Base-by-base conservation (phyloP, 1,140 invertebrate genomes). In the Euborellia annulipes region DNA sequence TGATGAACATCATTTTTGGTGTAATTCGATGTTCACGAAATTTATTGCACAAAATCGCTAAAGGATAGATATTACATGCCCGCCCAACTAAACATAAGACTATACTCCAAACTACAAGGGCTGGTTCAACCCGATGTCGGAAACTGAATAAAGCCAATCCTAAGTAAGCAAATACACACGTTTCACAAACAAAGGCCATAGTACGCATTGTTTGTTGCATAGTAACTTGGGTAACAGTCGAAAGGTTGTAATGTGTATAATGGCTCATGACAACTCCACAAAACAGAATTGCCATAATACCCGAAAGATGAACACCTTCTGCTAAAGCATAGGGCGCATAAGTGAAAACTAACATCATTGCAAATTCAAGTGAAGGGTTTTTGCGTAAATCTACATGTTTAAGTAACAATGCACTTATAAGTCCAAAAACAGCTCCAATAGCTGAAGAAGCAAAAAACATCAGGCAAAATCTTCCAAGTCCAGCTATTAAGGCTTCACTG, bases 191-290 rank as follows among this genome's bases (percentile, higher is more conserved):
- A 59, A 98, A 97, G 4, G 95, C 85, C 19, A 98, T 67, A 1
- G 94, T 98, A 60, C 95, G 75, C 75, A 98, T 93, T 1, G 93
- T 97, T 65, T 98, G 93, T 62, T 98, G 93, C 81, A 98, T 95
- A 2, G 94, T 98, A 7, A 98, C 95, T 69, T 98, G 94, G 11
- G 94, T 95, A 3, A 98, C 85, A 16, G 94, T 95, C 1, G 94
- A 98, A 13, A 98, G 66, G 65, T 98, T 98, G 55, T 90, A 93
- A 71, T 98, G 95, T 14, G 94, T 98, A 58, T 98, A 99, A 63
- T 99, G 95, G 1, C 93, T 97, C 95, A 98, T 99, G 0, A 96
- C 92, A 58, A 99, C 92, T 2, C 94, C 95, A 70, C 92, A 95
- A 61, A 98, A 97, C 48, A 98, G 67, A 56, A 99, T 98, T 13